Base-by-base conservation (phyloP, 2,888 invertebrate genomes). In the Mythimna vitellina region DNA sequence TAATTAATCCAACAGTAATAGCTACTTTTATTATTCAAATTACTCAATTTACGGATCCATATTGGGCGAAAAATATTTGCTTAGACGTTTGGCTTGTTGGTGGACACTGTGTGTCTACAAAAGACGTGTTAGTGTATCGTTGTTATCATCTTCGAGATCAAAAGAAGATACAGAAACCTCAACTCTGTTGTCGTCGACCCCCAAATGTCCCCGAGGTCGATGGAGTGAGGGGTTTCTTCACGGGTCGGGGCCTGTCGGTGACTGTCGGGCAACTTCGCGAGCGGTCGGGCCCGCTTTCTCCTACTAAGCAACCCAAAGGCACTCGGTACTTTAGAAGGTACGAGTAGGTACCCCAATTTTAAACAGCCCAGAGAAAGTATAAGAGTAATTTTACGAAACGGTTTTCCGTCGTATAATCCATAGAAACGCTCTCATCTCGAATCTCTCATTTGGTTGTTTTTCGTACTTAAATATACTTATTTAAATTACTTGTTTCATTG, bases 161-260 rank as follows among this genome's bases (percentile, higher is more conserved):
- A 82, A 68, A 66, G 63, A 54, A 80, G 63, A 60, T 22, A 58
- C 49, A 25, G 57, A 32, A 57, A 73, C 57, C 62, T 69, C 51
- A 70, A 68, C 56, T 54, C 35, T 25, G 60, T 69, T 60, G 78
- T 7, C 22, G 51, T 56, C 71, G 85, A 80, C 73, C 78, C 77
- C 76, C 70, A 73, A 83, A 86, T 78, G 70, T 73, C 61, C 56
- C 53, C 49, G 76, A 76, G 71, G 81, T 85, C 84, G 78, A 75
- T 76, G 74, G 74, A 69, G 72, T 60, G 78, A 75, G 53, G 54
- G 49, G 62, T 69, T 51, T 70, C 72, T 71, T 65, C 58, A 65
- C 60, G 73, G 66, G 54, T 71, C 68, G 73, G 66, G 63, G 53
- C 29, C 70, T 70, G n/a, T 69, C 68, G 68, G 67, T 29, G 53